Percentiles rank a stretch among this genome's conserved stretches.
Evolutionary conservation across 1,140 invertebrate genomes (phyloP).

Genomic region (Drosophila tristis): DNA sequence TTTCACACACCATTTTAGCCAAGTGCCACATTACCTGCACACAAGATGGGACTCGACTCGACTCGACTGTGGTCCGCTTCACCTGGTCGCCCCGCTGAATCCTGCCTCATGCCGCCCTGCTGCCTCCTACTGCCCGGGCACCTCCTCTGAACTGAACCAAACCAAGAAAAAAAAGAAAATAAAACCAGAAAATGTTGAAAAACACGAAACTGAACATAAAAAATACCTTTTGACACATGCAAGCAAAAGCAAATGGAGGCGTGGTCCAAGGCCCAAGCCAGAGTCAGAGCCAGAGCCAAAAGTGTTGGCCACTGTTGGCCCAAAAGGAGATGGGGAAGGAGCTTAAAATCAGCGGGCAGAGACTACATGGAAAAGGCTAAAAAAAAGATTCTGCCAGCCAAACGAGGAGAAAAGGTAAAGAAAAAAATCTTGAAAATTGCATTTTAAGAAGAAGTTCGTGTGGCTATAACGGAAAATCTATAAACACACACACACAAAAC

Average conservation of each 20-base stretch:
- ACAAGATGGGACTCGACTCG: conserved; percentile 76
- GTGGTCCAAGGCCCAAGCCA: conserved; percentile 13
- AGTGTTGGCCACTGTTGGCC: conserved; percentile 24
- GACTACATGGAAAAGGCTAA: conserved; percentile 36
- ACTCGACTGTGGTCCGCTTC: conserved; percentile 29
- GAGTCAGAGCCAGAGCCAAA: conserved; percentile 12
- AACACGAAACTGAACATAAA: conserved; percentile 80
- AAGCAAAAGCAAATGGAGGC: conserved; percentile 54
- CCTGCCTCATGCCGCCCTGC: conserved; percentile 1
- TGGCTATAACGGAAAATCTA: conserved; percentile 78
- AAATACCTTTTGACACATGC: conserved; percentile 83
- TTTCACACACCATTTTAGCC: conserved; percentile 84
- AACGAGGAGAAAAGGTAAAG: conserved; percentile 50
- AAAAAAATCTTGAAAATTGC: conserved; percentile 79
- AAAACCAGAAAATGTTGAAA: conserved; percentile 72
- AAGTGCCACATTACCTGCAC: conserved; percentile 84
- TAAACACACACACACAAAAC: conserved; percentile 49
- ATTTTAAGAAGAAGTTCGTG: conserved; percentile 82
- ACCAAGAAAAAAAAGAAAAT: conserved; percentile 47
- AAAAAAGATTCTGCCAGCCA: conserved; percentile 50
- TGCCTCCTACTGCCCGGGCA: background rate
- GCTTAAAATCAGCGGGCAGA: conserved; percentile 72
- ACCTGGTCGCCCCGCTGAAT: background rate
- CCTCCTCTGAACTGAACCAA: conserved; percentile 2
- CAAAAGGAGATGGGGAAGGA: background rate